Evolutionary conservation across 2,888 invertebrate genomes (phyloP).

Genomic region (Scelioninae gen. 1): DNA sequence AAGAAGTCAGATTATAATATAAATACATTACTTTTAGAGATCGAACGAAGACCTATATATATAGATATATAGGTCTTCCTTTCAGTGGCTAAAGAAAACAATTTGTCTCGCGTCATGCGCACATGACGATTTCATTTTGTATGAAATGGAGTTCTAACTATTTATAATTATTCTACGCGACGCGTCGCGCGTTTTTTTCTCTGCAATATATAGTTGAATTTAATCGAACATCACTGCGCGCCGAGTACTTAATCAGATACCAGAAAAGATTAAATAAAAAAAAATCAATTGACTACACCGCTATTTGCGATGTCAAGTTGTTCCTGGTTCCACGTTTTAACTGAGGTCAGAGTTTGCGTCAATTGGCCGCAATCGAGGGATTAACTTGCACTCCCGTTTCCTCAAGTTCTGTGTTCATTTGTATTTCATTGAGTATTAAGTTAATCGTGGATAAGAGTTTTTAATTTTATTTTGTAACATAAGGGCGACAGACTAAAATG

Average conservation of each 20-base stretch:
- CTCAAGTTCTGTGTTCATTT: slow-evolving; percentile 9
- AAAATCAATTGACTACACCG: slow-evolving; percentile 13
- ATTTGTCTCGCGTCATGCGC: slow-evolving; percentile 21
- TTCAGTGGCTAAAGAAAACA: slow-evolving; percentile 3
- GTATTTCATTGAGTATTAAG: slow-evolving; percentile 9
- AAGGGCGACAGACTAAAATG: too few species aligned
- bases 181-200: background rate
- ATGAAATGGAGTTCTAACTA: background rate
- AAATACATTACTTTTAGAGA: background rate
- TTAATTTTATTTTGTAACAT: background rate
- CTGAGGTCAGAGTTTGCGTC: slow-evolving; percentile 42
- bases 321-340: slow-evolving; percentile 23
- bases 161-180: background rate
- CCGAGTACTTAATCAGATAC: slow-evolving; percentile 20
- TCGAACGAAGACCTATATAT: background rate
- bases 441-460: background rate
- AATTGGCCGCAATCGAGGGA: slow-evolving; percentile 16
- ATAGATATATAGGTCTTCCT: background rate
- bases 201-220: slow-evolving; percentile 12
- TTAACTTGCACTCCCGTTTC: slow-evolving; percentile 18
- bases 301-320: slow-evolving; percentile 31
- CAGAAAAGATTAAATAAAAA: slow-evolving; percentile 19
- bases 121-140: slow-evolving; percentile 8
- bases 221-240: slow-evolving; percentile 13
- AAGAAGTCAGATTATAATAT: background rate